phyloP scores from a whole-genome alignment of 2,888 invertebrate species.

The Scaptomyza caliginosa region DNA sequence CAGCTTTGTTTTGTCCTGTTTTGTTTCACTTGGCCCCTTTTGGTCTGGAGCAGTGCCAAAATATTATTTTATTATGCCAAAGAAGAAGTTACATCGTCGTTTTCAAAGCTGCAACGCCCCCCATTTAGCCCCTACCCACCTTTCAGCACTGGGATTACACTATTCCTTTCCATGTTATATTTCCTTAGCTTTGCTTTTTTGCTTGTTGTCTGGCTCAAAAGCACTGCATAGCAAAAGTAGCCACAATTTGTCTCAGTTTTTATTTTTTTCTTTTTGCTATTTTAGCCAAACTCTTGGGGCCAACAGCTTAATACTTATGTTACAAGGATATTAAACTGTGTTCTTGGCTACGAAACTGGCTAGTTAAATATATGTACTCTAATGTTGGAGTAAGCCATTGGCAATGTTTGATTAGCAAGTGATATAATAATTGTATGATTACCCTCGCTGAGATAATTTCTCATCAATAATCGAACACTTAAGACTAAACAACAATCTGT shows the following conservation, averaged over 20 bases:
- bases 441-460: too few species aligned
- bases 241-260: slow-evolving; percentile 48
- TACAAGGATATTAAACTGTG: slow-evolving; percentile 22
- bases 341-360: slow-evolving; percentile 22
- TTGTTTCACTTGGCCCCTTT: slow-evolving; percentile 19
- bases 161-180: slow-evolving; percentile 27
- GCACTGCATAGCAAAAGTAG: slow-evolving; percentile 55
- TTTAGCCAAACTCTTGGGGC: slow-evolving; percentile 20
- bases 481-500: too few species aligned
- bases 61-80: slow-evolving; percentile 71
- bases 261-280: slow-evolving; percentile 19
- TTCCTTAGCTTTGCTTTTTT: slow-evolving; percentile 26
- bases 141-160: slow-evolving; percentile 54
- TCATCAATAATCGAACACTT: too few species aligned
- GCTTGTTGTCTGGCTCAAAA: slow-evolving; percentile 13
- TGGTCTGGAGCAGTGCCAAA: slow-evolving; percentile 59
- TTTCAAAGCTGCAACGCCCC: slow-evolving; percentile 3
- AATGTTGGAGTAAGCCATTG: not conserved
- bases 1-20: slow-evolving; percentile 27
- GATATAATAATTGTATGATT: slow-evolving; percentile 1
- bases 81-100: slow-evolving; percentile 61
- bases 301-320: slow-evolving; percentile 35
- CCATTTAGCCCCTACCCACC: not conserved
- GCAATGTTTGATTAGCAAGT: not conserved
- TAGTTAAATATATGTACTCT: slow-evolving; percentile 12